Conservation (phyloP, 2,113 vertebrate species). For the Opisthocomus hoazin region DNA sequence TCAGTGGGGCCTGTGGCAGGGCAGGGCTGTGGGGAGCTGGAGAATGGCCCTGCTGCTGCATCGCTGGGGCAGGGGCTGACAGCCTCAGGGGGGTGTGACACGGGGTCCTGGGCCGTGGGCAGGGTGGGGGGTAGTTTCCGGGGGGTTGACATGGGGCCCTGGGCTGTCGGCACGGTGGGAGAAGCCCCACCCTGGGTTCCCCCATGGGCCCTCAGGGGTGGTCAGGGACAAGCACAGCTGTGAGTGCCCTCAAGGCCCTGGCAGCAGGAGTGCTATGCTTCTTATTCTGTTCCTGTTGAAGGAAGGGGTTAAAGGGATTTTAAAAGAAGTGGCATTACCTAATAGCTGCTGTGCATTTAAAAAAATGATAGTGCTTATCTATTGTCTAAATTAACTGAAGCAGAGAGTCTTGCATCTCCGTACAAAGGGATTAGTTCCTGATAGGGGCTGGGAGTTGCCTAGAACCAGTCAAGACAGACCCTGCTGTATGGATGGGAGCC, state of each 20-base stretch:
- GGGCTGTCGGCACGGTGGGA: not conserved
- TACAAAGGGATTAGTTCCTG: too few relatives aligned
- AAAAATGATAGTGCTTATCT: too few relatives aligned
- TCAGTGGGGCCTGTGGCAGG: not conserved
- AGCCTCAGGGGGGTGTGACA: not conserved
- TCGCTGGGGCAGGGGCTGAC: not conserved
- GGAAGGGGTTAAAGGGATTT: too few relatives aligned
- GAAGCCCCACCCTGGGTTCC: accelerated
- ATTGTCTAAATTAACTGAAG: too few relatives aligned
- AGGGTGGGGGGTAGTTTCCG: too few relatives aligned
- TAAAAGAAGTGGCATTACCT: too few relatives aligned
- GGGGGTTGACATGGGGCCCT: not conserved
- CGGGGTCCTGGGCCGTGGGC: not conserved
- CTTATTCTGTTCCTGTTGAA: not conserved
- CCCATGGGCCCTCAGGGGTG: not conserved
- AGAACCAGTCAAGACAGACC: too few relatives aligned
- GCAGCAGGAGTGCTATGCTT: not conserved
- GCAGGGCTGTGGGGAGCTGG: not conserved
- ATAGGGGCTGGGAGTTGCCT: too few relatives aligned
- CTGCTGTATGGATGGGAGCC: too few relatives aligned
- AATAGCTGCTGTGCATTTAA: too few relatives aligned
- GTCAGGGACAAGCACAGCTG: not conserved
- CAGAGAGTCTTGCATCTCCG: too few relatives aligned
- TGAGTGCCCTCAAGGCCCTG: too few relatives aligned
- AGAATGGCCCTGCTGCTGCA: accelerated